Percentiles rank a stretch among this genome's conserved stretches.
These are phyloP conservation scores for Parascotia fuliginaria DNA, from an alignment of 2,888 invertebrate species.

Conservation along the genomic window DNA sequence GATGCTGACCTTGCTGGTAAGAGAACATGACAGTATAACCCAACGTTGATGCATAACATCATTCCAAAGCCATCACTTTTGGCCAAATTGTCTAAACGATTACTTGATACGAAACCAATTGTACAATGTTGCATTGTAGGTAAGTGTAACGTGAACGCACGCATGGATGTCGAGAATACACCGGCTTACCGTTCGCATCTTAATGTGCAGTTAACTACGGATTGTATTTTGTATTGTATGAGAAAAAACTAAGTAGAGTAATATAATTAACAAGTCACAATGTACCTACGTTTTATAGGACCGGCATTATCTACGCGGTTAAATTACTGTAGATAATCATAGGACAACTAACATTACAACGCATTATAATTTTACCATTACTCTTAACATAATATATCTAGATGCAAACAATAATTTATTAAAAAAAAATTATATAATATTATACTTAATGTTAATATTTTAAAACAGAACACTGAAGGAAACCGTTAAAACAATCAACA, in stretches of 20 bases:
- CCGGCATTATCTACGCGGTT: constrained; percentile 17
- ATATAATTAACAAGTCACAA: constrained; percentile 17
- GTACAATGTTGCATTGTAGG: constrained; percentile 15
- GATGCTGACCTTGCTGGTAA: constrained; percentile 74
- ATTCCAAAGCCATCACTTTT: constrained; percentile 25
- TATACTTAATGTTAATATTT: neutral
- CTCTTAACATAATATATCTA: too few relatives aligned
- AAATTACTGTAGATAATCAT: constrained; percentile 6
- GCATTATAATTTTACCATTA: neutral
- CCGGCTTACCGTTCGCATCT: constrained; percentile 27
- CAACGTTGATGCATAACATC: constrained; percentile 32
- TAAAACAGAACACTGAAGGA: neutral
- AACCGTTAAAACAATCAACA: neutral
- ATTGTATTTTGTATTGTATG: constrained; percentile 17
- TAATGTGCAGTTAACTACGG: constrained; percentile 36
- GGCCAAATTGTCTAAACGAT: constrained; percentile 9
- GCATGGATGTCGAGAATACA: constrained; percentile 19
- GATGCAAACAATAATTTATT: too few relatives aligned
- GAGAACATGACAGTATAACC: constrained; percentile 49
- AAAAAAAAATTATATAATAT: too few relatives aligned
- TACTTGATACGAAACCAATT: constrained; percentile 4
- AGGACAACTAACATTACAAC: constrained; percentile 4
- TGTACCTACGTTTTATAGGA: constrained; percentile 17
- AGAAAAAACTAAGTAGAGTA: constrained; percentile 20
- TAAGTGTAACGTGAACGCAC: constrained; percentile 16